Conservation (phyloP, 2,888 invertebrate genomes). For the Nasonovia ribisnigri region DNA sequence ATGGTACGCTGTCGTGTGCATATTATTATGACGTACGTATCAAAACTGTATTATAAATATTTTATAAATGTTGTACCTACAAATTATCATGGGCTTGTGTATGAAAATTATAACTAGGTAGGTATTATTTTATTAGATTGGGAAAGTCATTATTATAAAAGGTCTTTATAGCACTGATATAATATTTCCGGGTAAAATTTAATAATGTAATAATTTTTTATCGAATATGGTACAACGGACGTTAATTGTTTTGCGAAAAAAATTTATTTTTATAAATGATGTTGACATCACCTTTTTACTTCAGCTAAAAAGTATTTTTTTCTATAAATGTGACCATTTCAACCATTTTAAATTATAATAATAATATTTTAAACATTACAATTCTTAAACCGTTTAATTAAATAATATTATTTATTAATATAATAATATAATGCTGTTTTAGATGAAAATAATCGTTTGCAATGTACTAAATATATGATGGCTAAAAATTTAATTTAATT, state of each 20-base stretch:
- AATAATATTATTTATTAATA: background rate
- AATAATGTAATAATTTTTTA: background rate
- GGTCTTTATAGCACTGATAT: background rate
- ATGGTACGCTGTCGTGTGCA: background rate
- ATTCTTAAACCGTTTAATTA: background rate
- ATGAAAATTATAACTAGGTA: background rate
- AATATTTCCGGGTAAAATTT: background rate
- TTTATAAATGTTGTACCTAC: background rate
- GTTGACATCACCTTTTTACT: background rate
- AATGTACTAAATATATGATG: background rate
- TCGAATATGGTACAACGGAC: background rate
- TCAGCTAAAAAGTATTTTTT: background rate
- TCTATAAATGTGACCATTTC: background rate
- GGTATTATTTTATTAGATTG: background rate
- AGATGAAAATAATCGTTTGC: background rate
- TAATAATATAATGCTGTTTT: background rate
- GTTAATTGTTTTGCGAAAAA: background rate
- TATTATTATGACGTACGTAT: background rate
- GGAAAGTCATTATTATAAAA: background rate
- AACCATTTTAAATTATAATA: background rate
- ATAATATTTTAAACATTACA: too few relatives aligned
- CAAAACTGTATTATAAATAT: background rate
- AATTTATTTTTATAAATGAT: background rate
- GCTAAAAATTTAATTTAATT: background rate
- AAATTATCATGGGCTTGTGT: background rate